Percentiles rank a stretch among this genome's conserved stretches.
Conservation (phyloP, 2,888 invertebrate species). For the Charanyca ferruginea region DNA sequence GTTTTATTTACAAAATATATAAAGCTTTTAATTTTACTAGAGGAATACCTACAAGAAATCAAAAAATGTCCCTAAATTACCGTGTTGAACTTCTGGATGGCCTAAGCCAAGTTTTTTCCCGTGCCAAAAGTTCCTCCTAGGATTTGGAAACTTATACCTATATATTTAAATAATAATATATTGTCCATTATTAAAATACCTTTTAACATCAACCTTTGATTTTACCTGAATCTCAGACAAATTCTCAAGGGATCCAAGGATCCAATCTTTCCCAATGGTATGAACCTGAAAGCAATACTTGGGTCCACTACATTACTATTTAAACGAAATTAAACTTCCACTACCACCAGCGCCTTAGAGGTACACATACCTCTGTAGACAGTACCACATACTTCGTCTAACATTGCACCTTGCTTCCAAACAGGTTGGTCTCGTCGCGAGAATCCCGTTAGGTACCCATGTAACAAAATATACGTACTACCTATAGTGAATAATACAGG, state of each 20-base stretch:
- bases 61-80: no score
- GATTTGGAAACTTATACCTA: no score
- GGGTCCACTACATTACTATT: conserved; percentile 2
- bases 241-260: not conserved
- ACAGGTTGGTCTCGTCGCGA: conserved; percentile 46
- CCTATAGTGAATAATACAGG: conserved; percentile 59
- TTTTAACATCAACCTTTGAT: not conserved
- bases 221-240: not conserved
- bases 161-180: no score
- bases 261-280: not conserved
- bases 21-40: no score
- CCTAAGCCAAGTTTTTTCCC: no score
- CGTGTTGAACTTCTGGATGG: no score
- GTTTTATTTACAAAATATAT: no score
- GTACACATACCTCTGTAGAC: not conserved
- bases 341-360: not conserved
- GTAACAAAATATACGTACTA: conserved; percentile 56
- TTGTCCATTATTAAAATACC: no score
- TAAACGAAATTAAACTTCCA: conserved; percentile 2
- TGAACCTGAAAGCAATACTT: not conserved
- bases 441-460: conserved; percentile 56
- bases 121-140: no score
- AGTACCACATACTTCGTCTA: conserved; percentile 38
- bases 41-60: no score
- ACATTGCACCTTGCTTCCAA: conserved; percentile 57